Base-by-base conservation (phyloP, 2,797 vertebrate genomes). In the Astyanax mexicanus region DNA sequence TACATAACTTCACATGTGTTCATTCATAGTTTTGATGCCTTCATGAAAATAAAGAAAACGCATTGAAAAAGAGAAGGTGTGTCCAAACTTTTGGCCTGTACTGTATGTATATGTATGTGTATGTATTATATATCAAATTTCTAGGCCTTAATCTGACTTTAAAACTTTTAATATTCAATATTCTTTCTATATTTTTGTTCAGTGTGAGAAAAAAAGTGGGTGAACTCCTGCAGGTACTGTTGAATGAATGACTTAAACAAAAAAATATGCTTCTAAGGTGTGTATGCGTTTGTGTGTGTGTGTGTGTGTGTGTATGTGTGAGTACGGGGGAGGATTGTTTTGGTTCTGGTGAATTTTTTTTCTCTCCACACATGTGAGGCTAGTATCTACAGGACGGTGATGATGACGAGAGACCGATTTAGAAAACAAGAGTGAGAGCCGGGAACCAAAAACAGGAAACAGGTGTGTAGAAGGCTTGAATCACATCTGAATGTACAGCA, bases 401-500 rank as follows among this genome's bases (percentile, higher is more conserved):
- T 25, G 38, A 58, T 19, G 52, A 57, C 17, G 23, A 58, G 47
- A 40, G 69, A 71, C 69, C 4, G 3, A 60, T 72, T 72, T 72
- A 72, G 40, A 72, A 72, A 57, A 72, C 2, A 27, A 72, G 55
- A 60, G n/a, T 72, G n/a, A 72, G 55, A 60, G 23, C 32, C 21
- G 6, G 54, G 60, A 42, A 32, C 42, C 40, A 72, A 60, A 68
- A 72, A 58, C 54, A 60, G 69, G 69, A 72, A 72, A 72, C 69
- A 72, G 69, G 69, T 72, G 69, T 72, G 52, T 58, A 27, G 17
- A 21, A 58, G 38, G 42, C 54, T 72, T 45, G 55, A 72, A 57
- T 60, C 69, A 72, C 21, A 60, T 47, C 42, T 67, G 27, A 47
- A 49, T 21, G 8, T 67, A n/a, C 61, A 64, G 13, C 25, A 58